phyloP scores from a whole-genome alignment of 2,113 vertebrate species.

The Tursiops truncatus region DNA sequence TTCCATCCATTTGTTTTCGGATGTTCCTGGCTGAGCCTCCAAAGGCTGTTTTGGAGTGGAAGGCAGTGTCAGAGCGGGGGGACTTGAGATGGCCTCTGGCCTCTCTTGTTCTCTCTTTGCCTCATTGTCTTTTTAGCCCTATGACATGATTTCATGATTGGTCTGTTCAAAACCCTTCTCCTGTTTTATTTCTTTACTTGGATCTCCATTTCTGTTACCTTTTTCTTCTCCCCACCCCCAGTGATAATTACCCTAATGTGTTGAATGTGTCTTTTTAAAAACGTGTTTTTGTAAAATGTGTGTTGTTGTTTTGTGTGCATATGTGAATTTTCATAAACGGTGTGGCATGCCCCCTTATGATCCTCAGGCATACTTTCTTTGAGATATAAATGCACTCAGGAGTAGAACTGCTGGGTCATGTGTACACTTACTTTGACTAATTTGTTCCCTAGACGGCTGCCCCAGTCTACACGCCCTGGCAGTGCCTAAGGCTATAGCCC shows the following conservation, averaged over 20 bases:
- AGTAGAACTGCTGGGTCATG: background rate
- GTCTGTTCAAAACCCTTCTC: background rate
- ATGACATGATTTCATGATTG: background rate
- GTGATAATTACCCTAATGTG: background rate
- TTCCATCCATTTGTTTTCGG: background rate
- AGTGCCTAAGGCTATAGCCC: background rate
- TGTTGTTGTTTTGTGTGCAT: background rate
- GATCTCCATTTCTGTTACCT: background rate
- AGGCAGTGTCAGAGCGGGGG: accelerated
- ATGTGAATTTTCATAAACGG: conserved; percentile 6
- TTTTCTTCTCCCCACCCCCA: background rate
- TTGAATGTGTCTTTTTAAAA: background rate
- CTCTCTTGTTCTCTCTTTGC: background rate
- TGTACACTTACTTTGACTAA: background rate
- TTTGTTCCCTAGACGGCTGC: background rate
- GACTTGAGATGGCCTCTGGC: accelerated
- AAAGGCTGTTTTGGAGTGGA: background rate
- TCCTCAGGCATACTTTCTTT: background rate
- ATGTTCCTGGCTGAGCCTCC: background rate
- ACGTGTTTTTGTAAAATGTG: background rate
- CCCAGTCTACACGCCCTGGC: background rate
- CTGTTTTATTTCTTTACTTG: background rate
- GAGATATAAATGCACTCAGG: background rate
- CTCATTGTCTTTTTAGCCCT: background rate
- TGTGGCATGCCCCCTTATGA: background rate